Evolutionary conservation across 2,113 vertebrate species (phyloP), one percentile per base, ranked within the genome.

Genomic region (Rhinogobius similis): DNA sequence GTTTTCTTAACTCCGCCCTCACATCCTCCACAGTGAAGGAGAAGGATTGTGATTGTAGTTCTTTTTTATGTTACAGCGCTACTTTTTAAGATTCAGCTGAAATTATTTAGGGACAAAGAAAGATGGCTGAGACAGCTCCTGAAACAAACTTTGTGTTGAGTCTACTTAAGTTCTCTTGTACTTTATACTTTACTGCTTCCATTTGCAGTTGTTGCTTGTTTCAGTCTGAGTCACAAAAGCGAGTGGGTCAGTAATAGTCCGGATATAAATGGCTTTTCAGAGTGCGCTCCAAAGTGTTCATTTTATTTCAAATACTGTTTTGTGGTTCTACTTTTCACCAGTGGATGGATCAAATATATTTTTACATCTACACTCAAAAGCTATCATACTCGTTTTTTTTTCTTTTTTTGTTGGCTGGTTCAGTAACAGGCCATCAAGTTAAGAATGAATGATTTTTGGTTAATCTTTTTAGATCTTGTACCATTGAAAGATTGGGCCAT

Each of bases 101-200:
- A 29, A 29, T 29, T 5, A 29, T 29, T 29, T 29, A 5, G 5
- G 29, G 29, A 29, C 2, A 29, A 29, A 29, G 5, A 5, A 29
- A 5, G 29, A 29, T 29, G 5, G 5, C 29, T 5, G 5, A 29
- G 29, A 29, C 29, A 29, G 29, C 29, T 29, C 32, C 21, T 10
- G 7, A 65, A 21, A 27, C 43, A 46, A 73, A 76, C 36, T 14
- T 66, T 14, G 58, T 38, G 63, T 52, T 76, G 63, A 65, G 63
- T 77, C 72, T 66, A 53, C n/a, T n/a, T n/a, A 50, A 68, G 55
- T 74, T 73, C 78, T 24, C 68, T 13, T 7, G 18, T 39, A 48
- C 32, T 2, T 39, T 59, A 48, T 4, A n/a, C n/a, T n/a, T 11
- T 46, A 43, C 14, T 12, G 55, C 38, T 1, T 16, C 29, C 67